A percentile compares a stretch with the other conserved stretches of the same genome.
Evolutionary conservation across 1,140 invertebrate genomes (phyloP).

Genomic region (Zophobas morio): DNA sequence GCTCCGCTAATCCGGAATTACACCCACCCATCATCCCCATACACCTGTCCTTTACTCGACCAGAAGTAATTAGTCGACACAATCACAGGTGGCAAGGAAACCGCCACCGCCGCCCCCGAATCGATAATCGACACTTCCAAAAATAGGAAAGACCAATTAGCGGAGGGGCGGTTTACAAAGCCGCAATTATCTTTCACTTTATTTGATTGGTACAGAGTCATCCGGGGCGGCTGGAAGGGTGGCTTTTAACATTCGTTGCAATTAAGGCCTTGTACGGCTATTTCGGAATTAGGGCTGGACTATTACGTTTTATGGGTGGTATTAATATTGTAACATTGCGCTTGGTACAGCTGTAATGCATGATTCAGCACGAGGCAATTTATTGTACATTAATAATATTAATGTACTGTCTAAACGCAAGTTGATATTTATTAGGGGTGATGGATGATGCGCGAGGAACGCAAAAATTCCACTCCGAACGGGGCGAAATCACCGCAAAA

Average conservation of each 20-base stretch:
- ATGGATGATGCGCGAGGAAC: too few species aligned
- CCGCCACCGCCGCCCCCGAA: background rate
- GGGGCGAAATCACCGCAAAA: too few species aligned
- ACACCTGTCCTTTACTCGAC: constrained; percentile 39
- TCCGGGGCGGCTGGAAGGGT: background rate
- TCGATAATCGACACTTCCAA: background rate
- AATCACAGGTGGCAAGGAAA: constrained; percentile 35
- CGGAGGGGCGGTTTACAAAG: constrained; percentile 8
- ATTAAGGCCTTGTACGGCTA: constrained; percentile 25
- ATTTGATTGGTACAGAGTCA: constrained; percentile 20
- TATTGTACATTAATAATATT: background rate
- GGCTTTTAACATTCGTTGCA: constrained; percentile 36
- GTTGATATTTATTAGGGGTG: too few species aligned
- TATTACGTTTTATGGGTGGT: constrained; percentile 18
- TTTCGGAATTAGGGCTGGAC: constrained; percentile 18
- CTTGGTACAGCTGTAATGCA: background rate
- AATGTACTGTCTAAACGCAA: too few species aligned
- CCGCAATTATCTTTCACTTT: constrained; percentile 42
- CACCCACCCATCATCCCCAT: background rate
- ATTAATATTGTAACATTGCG: constrained; percentile 8
- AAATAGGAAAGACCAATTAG: constrained; percentile 9
- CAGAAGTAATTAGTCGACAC: constrained; percentile 37
- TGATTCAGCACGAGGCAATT: background rate
- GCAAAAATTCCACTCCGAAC: too few species aligned
- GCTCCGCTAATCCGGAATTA: constrained; percentile 29